Conservation (phyloP, 2,888 invertebrate genomes). For the Ecliptopera silaceata region DNA sequence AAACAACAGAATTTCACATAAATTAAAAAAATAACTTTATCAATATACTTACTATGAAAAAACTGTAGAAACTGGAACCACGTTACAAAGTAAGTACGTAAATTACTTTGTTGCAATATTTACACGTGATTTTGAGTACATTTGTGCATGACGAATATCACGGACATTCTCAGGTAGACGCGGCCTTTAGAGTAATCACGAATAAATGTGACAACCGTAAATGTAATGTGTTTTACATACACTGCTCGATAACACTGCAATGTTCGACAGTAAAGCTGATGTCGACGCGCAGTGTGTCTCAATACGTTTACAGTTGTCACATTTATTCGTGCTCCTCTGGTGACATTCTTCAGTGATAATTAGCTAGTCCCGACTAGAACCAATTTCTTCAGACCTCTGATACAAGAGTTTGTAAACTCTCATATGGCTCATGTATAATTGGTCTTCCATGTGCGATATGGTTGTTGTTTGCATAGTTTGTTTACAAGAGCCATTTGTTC, state of each 20-base stretch:
- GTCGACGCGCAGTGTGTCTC: too few species aligned
- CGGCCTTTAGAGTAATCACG: too few species aligned
- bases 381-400: conserved; percentile 29
- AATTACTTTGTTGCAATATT: conserved; percentile 5
- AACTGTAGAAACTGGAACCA: background rate
- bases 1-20: too few species aligned
- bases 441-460: conserved; percentile 2
- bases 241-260: too few species aligned
- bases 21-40: background rate
- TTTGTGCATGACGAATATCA: conserved; percentile 20
- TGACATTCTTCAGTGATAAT: conserved; percentile 43
- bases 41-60: background rate
- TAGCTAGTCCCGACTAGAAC: conserved; percentile 31
- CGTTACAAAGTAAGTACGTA: too few species aligned
- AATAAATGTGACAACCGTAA: too few species aligned
- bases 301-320: too few species aligned
- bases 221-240: too few species aligned
- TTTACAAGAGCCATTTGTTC: conserved; percentile 18
- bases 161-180: conserved; percentile 24
- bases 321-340: too few species aligned
- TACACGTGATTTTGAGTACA: conserved; percentile 17
- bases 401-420: background rate
- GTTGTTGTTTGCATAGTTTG: conserved; percentile 5
- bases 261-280: too few species aligned
- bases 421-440: background rate